Conservation (phyloP, 1,140 invertebrate genomes). For the Dinoponera quadriceps region DNA sequence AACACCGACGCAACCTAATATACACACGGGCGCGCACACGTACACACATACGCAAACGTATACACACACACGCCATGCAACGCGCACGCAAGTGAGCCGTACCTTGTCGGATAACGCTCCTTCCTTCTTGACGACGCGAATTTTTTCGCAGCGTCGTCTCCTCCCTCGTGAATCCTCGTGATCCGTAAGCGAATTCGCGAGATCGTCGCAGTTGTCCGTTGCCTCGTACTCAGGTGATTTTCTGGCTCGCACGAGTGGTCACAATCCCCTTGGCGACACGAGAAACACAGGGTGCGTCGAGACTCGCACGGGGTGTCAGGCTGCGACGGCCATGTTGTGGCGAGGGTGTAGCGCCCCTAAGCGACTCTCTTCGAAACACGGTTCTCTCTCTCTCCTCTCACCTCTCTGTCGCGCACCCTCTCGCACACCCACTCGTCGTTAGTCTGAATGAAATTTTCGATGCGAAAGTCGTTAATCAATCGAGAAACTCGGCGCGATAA, state of each 20-base stretch:
- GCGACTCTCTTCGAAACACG: conserved; percentile 51
- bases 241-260: conserved; percentile 20
- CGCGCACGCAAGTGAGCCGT: conserved; percentile 19
- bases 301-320: conserved; percentile 68
- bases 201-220: not conserved
- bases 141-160: not conserved
- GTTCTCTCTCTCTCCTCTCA: conserved; percentile 56
- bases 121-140: not conserved
- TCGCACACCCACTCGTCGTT: conserved; percentile 27
- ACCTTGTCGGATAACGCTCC: conserved; percentile 18
- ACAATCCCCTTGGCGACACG: conserved; percentile 1
- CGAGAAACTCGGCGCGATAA: conserved; percentile 1
- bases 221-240: conserved; percentile 57
- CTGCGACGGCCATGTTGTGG: conserved; percentile 73
- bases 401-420: conserved; percentile 42
- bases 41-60: too few relatives aligned
- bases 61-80: not conserved
- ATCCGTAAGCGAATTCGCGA: not conserved
- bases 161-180: not conserved
- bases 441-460: conserved; percentile 42
- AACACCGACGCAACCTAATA: conserved; percentile 33
- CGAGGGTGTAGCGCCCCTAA: conserved; percentile 70
- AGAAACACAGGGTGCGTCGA: conserved; percentile 54
- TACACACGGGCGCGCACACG: not conserved
- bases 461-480: conserved; percentile 36